Base-by-base conservation (phyloP, 2,113 vertebrate genomes). In the Mustela nigripes region DNA sequence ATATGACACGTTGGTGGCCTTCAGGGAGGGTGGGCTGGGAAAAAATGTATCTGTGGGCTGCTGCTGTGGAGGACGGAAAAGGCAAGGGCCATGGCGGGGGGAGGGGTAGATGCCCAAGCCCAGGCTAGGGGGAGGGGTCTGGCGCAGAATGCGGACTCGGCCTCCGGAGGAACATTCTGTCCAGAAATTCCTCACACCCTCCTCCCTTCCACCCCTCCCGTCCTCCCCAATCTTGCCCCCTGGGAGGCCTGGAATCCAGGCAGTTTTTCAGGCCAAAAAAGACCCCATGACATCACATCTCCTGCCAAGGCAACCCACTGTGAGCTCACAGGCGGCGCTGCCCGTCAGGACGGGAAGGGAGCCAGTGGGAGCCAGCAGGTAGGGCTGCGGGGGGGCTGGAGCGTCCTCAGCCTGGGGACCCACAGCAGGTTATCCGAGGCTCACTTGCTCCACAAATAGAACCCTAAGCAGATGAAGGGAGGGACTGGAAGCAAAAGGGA, bases 141-240 rank as follows among this genome's bases (percentile, higher is more conserved):
- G 48, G 53, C 4, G 2, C 95, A 98, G 97, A 98, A 97, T 91
- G 95, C 65, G 1, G 76, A 84, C 97, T 97, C 96, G 96, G 97
- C 97, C 97, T 98, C 96, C 67, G 0, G 79, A 92, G 94, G 98
- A 98, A 98, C 98, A 98, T 98, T 98, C 98, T 85, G 95, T 98
- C 96, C 98, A 96, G 97, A 98, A 97, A 96, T 97, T 96, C 98
- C 97, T 98, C 83, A 81, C 60, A 31, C 96, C 90, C 95, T 95
- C 58, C 94, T 42, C 91, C 8, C 83, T 65, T 53, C 81, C 65
- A 74, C 89, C 88, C 87, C n/a, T 87, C 79, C 88, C 85, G 82
- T 53, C 65, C 89, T 84, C 97, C 91, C 83, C 22, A 60, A 87
- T 92, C 94, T 63, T 39, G 85, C 67, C 97, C 95, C 95, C 71